Evolutionary conservation across 2,113 vertebrate species (phyloP).

Genomic region (Scartelaos histophorus): DNA sequence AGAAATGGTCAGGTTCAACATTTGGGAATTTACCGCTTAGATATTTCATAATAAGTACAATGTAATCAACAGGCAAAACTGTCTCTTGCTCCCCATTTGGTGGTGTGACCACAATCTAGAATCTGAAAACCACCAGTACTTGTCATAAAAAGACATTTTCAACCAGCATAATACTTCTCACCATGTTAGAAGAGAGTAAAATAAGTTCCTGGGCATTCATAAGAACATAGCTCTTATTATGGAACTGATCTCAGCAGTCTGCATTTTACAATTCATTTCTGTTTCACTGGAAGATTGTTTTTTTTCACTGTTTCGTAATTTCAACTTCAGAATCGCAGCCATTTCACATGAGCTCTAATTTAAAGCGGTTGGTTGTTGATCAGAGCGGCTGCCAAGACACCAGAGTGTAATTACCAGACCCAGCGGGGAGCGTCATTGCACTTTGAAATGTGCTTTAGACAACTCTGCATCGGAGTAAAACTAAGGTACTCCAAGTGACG

Average conservation of each 20-base stretch:
- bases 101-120: too few relatives aligned
- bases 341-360: conserved; percentile 34
- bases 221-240: not conserved
- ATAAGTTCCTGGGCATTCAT: too few relatives aligned
- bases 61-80: too few relatives aligned
- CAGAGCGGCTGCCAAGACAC: conserved; percentile 38
- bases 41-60: too few relatives aligned
- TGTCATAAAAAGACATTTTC: too few relatives aligned
- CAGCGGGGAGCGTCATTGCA: conserved; percentile 47
- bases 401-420: conserved; percentile 50
- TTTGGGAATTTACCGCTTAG: too few relatives aligned
- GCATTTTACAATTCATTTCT: not conserved
- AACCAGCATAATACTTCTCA: too few relatives aligned
- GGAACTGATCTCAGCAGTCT: not conserved
- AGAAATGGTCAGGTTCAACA: too few relatives aligned
- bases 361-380: conserved; percentile 33
- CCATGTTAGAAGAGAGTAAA: too few relatives aligned
- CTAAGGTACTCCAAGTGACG: conserved; percentile 37
- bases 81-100: too few relatives aligned
- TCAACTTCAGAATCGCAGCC: conserved; percentile 8
- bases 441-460: conserved; percentile 48
- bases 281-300: not conserved
- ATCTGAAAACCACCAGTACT: too few relatives aligned
- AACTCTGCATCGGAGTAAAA: conserved; percentile 46
- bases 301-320: conserved; percentile 8